Base-by-base conservation (phyloP, 1,140 invertebrate genomes). In the Orius laevigatus region DNA sequence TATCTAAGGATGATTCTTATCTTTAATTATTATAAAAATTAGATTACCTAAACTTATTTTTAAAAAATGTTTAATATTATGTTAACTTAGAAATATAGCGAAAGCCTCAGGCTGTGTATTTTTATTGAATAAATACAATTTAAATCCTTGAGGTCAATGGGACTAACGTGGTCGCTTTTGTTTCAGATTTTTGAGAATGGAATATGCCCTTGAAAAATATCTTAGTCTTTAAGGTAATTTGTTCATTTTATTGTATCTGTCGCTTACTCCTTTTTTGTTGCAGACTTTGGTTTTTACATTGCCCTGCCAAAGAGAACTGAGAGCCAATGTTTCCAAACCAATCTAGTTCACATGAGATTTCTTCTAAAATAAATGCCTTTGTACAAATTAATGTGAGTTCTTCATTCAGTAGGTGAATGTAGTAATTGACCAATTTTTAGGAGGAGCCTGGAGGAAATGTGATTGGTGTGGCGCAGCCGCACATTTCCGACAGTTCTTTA, bases 321-420 rank as follows among this genome's bases (percentile, higher is more conserved):
- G 66, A 54, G 67, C 67, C 66, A 69, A 71, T 71, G 69, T 71
- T 70, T 70, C 68, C 67, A 70, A 64, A 70, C 68, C 67, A 70
- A 69, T 70, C 68, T 71, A 71, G 69, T 71, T 71, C 68, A 70
- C 65, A 69, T 69, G 68, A 70, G 64, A 70, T 70, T 70, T 70
- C 66, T 70, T 69, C 67, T 61, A 66, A 70, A 70, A 67, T 63
- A 66, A 68, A 70, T 71, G 70, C 69, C 70, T 71, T 71, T 67
- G 66, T 69, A 70, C 67, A 70, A 69, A 70, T 67, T 66, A 67
- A 70, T 65, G 68, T 70, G 49, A 63, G 57, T 48, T 11, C 33
- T 18, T 36, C 45, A 46, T 11, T 45, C 6, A 31, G 18, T 15
- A 25, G 32, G 32, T 12, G 8, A 8, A 15, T 10, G 11, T 36